phyloP scores from a whole-genome alignment of 2,113 vertebrate species.

The Gavialis gangeticus region DNA sequence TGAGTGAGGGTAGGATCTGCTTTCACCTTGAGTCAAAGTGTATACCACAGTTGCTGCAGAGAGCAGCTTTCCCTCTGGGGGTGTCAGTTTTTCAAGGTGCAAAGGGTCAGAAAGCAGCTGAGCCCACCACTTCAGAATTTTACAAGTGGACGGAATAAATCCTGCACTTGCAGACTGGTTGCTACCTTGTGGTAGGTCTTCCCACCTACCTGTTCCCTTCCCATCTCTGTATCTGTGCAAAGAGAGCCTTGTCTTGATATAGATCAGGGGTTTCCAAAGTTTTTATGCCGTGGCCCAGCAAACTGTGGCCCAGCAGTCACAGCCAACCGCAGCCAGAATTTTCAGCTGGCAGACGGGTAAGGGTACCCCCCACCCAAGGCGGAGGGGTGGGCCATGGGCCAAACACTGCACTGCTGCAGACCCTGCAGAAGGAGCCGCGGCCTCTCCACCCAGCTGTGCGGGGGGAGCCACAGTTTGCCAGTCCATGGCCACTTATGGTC shows the following conservation, averaged over 20 bases:
- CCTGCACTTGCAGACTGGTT: background rate
- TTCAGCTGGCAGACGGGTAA: too few species aligned
- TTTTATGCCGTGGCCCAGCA: too few species aligned
- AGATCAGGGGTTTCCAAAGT: too few species aligned
- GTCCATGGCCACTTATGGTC: too few species aligned
- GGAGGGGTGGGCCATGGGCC: too few species aligned
- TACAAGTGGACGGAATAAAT: background rate
- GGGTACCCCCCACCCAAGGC: too few species aligned
- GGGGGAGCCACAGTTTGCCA: too few species aligned
- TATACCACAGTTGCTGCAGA: background rate
- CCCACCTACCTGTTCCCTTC: background rate
- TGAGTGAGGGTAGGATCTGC: background rate
- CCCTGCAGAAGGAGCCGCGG: too few species aligned
- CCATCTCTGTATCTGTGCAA: background rate
- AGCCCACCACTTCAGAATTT: background rate
- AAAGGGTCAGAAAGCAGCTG: background rate
- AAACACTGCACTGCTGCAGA: too few species aligned
- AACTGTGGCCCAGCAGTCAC: too few species aligned
- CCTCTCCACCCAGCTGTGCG: too few species aligned
- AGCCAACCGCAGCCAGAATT: background rate
- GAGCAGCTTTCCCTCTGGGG: background rate
- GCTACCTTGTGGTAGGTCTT: background rate
- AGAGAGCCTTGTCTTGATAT: background rate
- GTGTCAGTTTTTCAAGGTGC: background rate
- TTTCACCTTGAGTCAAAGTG: background rate